A percentile compares a stretch with the other conserved stretches of the same genome.
phyloP scores from a whole-genome alignment of 2,888 invertebrate genomes.

The Callyntrura guangdongensis region DNA sequence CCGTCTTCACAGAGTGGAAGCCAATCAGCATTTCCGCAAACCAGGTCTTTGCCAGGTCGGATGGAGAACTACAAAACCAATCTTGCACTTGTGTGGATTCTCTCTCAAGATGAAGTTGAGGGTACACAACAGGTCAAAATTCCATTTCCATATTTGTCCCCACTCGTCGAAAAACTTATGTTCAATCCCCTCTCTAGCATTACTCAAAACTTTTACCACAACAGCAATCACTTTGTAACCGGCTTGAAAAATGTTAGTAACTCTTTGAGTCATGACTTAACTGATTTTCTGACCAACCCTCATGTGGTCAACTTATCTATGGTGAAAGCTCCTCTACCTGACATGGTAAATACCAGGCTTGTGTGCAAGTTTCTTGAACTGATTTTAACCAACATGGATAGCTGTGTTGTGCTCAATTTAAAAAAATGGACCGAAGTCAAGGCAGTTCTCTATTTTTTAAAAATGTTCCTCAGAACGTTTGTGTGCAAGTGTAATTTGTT shows the following conservation, averaged over 20 bases:
- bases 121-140: background rate
- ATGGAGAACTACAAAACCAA: conserved; percentile 69
- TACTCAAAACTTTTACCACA: conserved; percentile 64
- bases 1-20: conserved; percentile 41
- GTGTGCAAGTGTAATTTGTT: conserved; percentile 56
- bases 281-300: conserved; percentile 53
- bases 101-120: conserved; percentile 3
- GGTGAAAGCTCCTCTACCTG: conserved; percentile 61
- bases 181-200: conserved; percentile 54
- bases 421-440: conserved; percentile 74
- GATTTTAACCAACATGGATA: conserved; percentile 55
- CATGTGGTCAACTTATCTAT: conserved; percentile 58
- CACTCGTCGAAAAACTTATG: conserved; percentile 58
- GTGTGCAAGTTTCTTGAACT: conserved; percentile 61
- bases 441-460: conserved; percentile 61
- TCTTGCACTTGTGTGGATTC: conserved; percentile 65
- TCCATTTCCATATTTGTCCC: conserved; percentile 67
- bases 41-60: conserved; percentile 59
- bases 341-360: conserved; percentile 63
- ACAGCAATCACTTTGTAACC: conserved; percentile 57
- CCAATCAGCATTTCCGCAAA: conserved; percentile 51
- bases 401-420: conserved; percentile 66
- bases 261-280: conserved; percentile 29
- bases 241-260: conserved; percentile 64
- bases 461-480: conserved; percentile 56